Percentiles rank a stretch among this genome's conserved stretches.
Conservation (phyloP, 2,113 vertebrate genomes). For the Corythoichthys intestinalis region DNA sequence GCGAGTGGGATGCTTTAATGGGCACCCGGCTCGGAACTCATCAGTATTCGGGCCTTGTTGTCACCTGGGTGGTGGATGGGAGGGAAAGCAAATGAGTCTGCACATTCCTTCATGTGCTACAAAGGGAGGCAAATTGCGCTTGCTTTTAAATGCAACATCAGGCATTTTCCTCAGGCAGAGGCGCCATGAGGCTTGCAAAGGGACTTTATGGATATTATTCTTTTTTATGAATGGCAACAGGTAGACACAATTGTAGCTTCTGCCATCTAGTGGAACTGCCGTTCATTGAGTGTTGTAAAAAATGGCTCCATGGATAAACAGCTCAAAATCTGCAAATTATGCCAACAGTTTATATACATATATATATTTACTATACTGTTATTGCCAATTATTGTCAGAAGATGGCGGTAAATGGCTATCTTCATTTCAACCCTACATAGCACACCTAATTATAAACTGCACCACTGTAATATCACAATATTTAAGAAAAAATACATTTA, state of each 20-base stretch:
- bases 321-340: too few relatives aligned
- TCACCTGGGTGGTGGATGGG: slow-evolving; percentile 70
- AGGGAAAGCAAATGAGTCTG: slow-evolving; percentile 75
- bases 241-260: neutral
- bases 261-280: neutral
- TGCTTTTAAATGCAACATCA: neutral
- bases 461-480: too few relatives aligned
- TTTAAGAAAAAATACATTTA: too few relatives aligned
- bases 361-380: too few relatives aligned
- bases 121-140: slow-evolving; percentile 52
- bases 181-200: too few relatives aligned
- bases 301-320: too few relatives aligned
- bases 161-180: neutral
- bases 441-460: too few relatives aligned
- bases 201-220: neutral
- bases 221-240: neutral
- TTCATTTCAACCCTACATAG: too few relatives aligned
- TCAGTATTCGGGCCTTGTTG: slow-evolving; percentile 69
- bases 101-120: slow-evolving; percentile 72
- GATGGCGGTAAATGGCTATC: too few relatives aligned
- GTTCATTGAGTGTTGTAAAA: neutral
- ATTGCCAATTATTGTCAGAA: too few relatives aligned
- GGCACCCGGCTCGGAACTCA: slow-evolving; percentile 61
- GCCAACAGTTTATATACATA: too few relatives aligned
- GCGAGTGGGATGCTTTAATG: slow-evolving; percentile 44